Base-by-base conservation (phyloP, 2,888 invertebrate genomes). In the Cyclophora punctaria region DNA sequence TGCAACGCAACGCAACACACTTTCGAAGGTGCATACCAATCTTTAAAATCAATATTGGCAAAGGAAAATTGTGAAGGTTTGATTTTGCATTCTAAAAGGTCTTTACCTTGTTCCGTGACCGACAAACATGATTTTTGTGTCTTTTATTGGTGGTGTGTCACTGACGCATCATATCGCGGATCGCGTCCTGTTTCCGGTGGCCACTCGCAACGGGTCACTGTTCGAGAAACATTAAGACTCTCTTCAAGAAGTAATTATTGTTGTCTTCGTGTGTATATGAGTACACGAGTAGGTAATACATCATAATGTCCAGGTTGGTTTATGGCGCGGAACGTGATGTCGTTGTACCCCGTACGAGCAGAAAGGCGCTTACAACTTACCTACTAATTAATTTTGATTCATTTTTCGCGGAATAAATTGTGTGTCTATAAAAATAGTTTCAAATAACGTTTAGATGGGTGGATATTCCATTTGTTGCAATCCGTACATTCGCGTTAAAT, bases 271-370 rank as follows among this genome's bases (percentile, higher is more conserved):
- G 78, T 78, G 76, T 67, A 64, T 62, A 65, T 73, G 66, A 73
- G 54, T 57, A 62, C 77, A 76, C 76, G 75, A 72, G 74, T 64
- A 72, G 68, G 70, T 67, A 73, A 70, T 70, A 73, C 71, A 75
- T 78, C 73, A 73, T 83, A 79, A 78, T 74, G 79, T 83, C 76
- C 80, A 82, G 82, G 78, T 78, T 79, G 78, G 76, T 86, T 83
- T 83, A 83, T 83, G 80, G 84, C 83, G 84, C 83, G 83, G 83
- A 86, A 86, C 85, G 81, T 74, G 75, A 77, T 84, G 86, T 87
- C 86, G 86, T 86, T 85, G 87, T 87, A 20, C 20, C 86, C 87
- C 83, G 5, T 37, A 71, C 67, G 73, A 72, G 76, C 67, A 72
- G 72, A 71, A 62, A 67, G 72, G 74, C 73, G 70, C 74, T 70